Percentiles rank a stretch among this genome's conserved stretches.
Evolutionary conservation across 2,113 vertebrate species (phyloP).

Genomic region (Microcebus lehilahytsara): DNA sequence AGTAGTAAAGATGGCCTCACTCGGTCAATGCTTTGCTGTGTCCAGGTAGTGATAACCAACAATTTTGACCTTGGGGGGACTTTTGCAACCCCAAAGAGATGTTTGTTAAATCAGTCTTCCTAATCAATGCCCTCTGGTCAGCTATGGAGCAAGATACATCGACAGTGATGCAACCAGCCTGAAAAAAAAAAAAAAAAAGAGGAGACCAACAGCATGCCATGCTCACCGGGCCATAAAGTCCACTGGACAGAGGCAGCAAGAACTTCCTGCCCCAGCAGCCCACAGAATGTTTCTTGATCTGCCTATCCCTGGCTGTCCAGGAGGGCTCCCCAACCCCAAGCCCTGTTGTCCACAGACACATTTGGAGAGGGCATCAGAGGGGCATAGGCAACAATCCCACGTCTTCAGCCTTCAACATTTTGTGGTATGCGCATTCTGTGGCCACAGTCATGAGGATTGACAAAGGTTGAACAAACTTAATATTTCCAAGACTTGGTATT

Average conservation of each 20-base stretch:
- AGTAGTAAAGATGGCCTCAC: not conserved
- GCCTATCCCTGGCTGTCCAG: not conserved
- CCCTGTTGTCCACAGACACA: not conserved
- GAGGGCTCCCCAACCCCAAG: not conserved
- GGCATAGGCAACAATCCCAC: not conserved
- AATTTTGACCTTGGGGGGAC: not conserved
- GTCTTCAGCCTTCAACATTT: not conserved
- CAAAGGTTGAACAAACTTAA: not conserved
- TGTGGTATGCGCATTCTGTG: not conserved
- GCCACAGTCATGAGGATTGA: not conserved
- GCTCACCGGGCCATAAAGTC: not conserved
- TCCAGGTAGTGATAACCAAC: not conserved
- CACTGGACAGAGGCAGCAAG: not conserved
- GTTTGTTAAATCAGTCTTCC: not conserved
- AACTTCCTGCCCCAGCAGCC: not conserved
- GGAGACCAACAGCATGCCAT: not conserved
- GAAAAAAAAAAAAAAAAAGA: not conserved
- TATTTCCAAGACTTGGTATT: not conserved
- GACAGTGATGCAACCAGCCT: not conserved
- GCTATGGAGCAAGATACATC: not conserved
- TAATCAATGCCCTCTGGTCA: not conserved
- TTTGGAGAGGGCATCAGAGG: not conserved
- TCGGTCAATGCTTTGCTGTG: not conserved
- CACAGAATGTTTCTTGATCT: not conserved
- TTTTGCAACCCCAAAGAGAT: not conserved